A percentile compares a stretch with the other conserved stretches of the same genome.
Evolutionary conservation across 2,888 invertebrate species (phyloP).

Genomic region (Idaea biselata): DNA sequence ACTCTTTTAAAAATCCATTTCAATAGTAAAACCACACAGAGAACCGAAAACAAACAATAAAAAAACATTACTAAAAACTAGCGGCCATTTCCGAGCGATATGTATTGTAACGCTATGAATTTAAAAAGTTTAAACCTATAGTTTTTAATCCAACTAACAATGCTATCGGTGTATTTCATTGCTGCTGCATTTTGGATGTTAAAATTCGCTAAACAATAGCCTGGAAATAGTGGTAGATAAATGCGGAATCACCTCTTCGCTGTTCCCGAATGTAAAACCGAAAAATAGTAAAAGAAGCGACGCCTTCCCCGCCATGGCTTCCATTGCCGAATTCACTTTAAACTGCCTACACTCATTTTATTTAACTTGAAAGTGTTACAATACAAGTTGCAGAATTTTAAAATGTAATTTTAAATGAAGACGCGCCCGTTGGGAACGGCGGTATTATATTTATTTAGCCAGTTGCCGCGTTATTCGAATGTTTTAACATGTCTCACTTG

Average conservation of each 20-base stretch:
- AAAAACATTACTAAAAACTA: background rate
- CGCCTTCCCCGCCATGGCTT: constrained; percentile 43
- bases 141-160: constrained; percentile 16
- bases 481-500: constrained; percentile 5
- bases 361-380: constrained; percentile 42
- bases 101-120: constrained; percentile 16
- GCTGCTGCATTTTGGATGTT: constrained; percentile 8
- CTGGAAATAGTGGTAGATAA: constrained; percentile 4
- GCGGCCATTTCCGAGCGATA: background rate
- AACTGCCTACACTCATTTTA: constrained; percentile 57
- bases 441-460: constrained; percentile 3
- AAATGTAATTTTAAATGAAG: constrained; percentile 32
- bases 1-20: background rate
- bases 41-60: background rate
- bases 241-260: constrained; percentile 41
- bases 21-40: background rate
- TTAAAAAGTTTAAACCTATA: constrained; percentile 10
- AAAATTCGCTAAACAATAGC: constrained; percentile 12
- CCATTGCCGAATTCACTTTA: constrained; percentile 48
- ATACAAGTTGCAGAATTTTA: constrained; percentile 37
- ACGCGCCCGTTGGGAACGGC: constrained; percentile 11
- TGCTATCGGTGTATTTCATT: constrained; percentile 18
- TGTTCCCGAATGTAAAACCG: constrained; percentile 25
- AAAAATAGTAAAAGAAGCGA: constrained; percentile 36
- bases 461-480: constrained; percentile 7